phyloP scores from a whole-genome alignment of 2,797 vertebrate genomes.

The Sebastes vulpes region DNA sequence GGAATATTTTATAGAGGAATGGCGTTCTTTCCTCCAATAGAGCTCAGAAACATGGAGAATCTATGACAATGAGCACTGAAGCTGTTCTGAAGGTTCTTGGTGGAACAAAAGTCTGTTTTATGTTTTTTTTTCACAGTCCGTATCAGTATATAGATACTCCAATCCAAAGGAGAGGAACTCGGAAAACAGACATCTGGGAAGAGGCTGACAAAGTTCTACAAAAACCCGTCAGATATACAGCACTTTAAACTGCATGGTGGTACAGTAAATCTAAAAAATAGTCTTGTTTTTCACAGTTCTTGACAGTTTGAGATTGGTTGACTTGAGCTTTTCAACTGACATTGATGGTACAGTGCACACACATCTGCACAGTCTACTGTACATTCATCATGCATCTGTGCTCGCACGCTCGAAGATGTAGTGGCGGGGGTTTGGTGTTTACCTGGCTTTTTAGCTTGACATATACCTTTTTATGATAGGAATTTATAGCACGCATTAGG shows the following conservation, averaged over 20 bases:
- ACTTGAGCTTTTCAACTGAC: constrained; percentile 39
- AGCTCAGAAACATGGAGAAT: neutral
- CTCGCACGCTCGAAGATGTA: neutral
- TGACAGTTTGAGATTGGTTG: constrained; percentile 20
- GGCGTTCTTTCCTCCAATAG: neutral
- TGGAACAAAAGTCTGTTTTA: neutral
- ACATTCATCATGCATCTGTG: constrained; percentile 51
- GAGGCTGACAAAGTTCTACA: neutral
- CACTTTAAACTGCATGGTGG: neutral
- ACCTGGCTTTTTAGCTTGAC: constrained; percentile 45
- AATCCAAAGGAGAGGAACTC: neutral
- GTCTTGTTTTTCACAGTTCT: constrained; percentile 18
- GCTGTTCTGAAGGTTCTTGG: neutral
- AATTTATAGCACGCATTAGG: constrained; percentile 52
- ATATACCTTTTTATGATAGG: constrained; percentile 40
- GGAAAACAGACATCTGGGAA: neutral
- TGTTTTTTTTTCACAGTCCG: neutral
- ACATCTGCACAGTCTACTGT: constrained; percentile 32
- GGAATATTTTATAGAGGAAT: neutral
- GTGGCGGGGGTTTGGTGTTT: constrained; percentile 37
- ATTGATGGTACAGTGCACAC: constrained; percentile 45
- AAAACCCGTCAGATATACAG: neutral
- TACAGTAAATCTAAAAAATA: neutral
- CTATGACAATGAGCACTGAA: neutral
- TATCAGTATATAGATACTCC: neutral